Conservation (phyloP, 2,113 vertebrate species). For the Hipposideros armiger region DNA sequence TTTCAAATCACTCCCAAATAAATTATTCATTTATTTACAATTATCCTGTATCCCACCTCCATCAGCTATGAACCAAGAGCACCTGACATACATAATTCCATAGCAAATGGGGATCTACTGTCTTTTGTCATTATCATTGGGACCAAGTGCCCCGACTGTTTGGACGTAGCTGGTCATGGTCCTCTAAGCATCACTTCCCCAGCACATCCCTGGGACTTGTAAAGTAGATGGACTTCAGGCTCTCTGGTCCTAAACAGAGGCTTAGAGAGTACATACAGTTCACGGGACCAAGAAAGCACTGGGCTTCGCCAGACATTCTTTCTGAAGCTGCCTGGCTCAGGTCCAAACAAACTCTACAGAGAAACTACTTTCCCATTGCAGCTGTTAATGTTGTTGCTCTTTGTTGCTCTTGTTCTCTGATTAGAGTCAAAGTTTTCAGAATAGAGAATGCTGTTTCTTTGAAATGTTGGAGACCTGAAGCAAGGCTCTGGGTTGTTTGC, state of each 20-base stretch:
- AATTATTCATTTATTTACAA: neutral
- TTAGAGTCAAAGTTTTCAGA: constrained; percentile 17
- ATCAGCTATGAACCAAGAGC: neutral
- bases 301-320: neutral
- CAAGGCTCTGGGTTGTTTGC: constrained; percentile 49
- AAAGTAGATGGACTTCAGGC: neutral
- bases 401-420: neutral
- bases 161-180: neutral
- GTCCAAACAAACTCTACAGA: neutral
- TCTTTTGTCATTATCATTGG: neutral
- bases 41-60: neutral
- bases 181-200: neutral
- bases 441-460: constrained; percentile 44
- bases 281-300: neutral
- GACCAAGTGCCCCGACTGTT: neutral
- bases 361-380: constrained; percentile 36
- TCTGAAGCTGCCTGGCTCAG: constrained; percentile 19
- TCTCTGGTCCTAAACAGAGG: neutral
- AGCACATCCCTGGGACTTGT: neutral
- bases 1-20: neutral
- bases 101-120: neutral
- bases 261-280: neutral
- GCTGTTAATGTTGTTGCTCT: neutral
- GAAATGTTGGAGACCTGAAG: constrained; percentile 35
- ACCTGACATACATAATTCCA: neutral